phyloP scores from a whole-genome alignment of 2,888 invertebrate species.

The Ectobius pallidus region DNA sequence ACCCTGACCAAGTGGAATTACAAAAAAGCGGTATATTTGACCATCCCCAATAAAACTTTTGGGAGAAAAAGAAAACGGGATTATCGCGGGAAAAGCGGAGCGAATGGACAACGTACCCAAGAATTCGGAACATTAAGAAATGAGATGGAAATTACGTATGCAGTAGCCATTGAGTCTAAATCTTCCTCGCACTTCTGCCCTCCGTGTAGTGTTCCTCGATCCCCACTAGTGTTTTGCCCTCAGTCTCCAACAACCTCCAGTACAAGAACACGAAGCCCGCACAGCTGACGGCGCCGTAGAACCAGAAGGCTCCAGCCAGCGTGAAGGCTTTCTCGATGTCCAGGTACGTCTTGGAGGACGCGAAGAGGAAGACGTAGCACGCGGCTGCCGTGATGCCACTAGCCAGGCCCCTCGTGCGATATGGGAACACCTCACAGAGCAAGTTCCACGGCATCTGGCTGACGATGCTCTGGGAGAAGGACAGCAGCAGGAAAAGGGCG shows the following conservation, averaged over 20 bases:
- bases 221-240: constrained; percentile 60
- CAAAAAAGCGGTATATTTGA: no score
- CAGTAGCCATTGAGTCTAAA: no score
- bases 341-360: constrained; percentile 61
- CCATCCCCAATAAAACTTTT: no score
- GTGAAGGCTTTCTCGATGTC: constrained; percentile 57
- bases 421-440: constrained; percentile 59
- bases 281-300: constrained; percentile 58
- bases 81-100: no score
- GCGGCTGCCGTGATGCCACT: constrained; percentile 62
- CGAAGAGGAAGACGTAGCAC: constrained; percentile 60
- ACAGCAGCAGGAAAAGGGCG: constrained; percentile 55
- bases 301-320: constrained; percentile 59
- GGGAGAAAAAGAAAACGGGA: no score
- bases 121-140: no score
- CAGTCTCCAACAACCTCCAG: constrained; percentile 63
- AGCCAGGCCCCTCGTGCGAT: constrained; percentile 60
- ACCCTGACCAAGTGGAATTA: no score
- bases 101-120: no score
- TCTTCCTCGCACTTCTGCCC: background rate
- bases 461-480: constrained; percentile 54
- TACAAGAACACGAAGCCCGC: constrained; percentile 60
- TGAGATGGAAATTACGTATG: no score
- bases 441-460: constrained; percentile 62
- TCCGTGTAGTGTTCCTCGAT: constrained; percentile 53